Conservation (phyloP, 2,113 vertebrate species). For the Pachypanchax playfairii region DNA sequence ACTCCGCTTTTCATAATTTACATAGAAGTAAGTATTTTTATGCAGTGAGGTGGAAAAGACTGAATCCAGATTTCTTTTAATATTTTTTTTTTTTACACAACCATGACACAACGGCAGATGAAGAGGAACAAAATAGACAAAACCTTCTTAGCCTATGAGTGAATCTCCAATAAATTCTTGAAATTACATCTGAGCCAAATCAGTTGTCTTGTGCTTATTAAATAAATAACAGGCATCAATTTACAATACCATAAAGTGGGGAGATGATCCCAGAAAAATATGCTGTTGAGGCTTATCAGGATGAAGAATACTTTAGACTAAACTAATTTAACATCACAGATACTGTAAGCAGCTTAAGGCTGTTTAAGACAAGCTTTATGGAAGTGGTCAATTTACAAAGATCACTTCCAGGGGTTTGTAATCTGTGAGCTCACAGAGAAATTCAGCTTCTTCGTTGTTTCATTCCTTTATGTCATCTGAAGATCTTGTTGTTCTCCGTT, state of each 20-base stretch:
- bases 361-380: background rate
- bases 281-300: background rate
- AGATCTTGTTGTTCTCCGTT: too few species aligned
- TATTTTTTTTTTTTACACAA: background rate
- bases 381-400: background rate
- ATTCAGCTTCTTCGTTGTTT: too few species aligned
- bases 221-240: background rate
- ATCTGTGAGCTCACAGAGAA: background rate
- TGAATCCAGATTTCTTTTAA: background rate
- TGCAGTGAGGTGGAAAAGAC: background rate
- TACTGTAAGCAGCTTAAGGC: background rate
- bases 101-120: background rate
- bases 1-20: constrained; percentile 5
- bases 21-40: constrained; percentile 14
- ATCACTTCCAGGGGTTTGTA: background rate
- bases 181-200: too few species aligned
- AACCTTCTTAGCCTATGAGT: background rate
- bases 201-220: too few species aligned
- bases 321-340: background rate
- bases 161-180: too few species aligned
- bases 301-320: background rate
- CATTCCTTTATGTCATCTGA: too few species aligned
- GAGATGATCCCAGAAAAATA: background rate
- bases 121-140: background rate
- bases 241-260: background rate